Conservation (phyloP, 2,888 invertebrate species). For the Pterostichus madidus region DNA sequence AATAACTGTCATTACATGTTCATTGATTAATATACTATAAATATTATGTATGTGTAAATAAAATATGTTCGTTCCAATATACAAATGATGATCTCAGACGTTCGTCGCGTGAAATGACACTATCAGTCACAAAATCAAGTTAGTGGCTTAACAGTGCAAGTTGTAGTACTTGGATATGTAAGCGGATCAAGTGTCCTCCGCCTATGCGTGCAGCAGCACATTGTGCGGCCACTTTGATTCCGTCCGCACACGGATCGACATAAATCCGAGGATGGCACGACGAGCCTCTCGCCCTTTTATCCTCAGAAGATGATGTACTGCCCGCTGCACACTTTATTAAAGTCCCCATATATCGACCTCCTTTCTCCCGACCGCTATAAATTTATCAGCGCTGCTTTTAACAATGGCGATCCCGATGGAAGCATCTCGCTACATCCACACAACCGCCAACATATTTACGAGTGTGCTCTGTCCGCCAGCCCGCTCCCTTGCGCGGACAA, state of each 20-base stretch:
- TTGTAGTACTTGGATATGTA: background rate
- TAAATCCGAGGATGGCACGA: conserved; percentile 60
- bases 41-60: too few species aligned
- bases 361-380: conserved; percentile 62
- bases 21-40: too few species aligned
- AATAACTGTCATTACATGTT: too few species aligned
- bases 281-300: conserved; percentile 41
- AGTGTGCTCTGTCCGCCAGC: background rate
- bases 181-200: conserved; percentile 36
- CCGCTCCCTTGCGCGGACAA: too few species aligned
- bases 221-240: conserved; percentile 48
- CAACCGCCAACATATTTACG: conserved; percentile 53
- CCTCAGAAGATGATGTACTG: conserved; percentile 61
- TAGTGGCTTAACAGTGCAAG: background rate
- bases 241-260: conserved; percentile 58
- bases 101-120: background rate
- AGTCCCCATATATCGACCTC: conserved; percentile 60
- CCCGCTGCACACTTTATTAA: conserved; percentile 63
- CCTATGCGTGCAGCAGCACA: conserved; percentile 22
- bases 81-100: conserved; percentile 26
- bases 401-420: conserved; percentile 57
- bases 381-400: conserved; percentile 64
- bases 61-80: too few species aligned
- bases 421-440: background rate
- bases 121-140: conserved; percentile 2